These are phyloP conservation scores for Drosophila ustulata DNA, from an alignment of 2,888 invertebrate genomes.

Conservation along the genomic window DNA sequence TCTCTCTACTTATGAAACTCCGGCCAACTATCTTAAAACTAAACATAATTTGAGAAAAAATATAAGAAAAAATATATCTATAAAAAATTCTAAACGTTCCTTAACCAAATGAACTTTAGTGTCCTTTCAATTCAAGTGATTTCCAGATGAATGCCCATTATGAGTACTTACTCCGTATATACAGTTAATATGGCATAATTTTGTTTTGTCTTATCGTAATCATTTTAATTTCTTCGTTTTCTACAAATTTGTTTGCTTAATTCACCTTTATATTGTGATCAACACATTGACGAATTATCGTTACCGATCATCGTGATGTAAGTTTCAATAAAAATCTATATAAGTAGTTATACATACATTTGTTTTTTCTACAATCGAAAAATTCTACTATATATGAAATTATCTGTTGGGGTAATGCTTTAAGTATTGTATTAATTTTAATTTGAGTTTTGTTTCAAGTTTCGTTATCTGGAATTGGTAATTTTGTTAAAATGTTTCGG, in stretches of 20 bases:
- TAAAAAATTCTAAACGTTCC: not conserved
- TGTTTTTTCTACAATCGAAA: conserved; percentile 66
- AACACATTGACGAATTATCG: conserved; percentile 15
- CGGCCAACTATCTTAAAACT: not conserved
- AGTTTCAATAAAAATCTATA: conserved; percentile 69
- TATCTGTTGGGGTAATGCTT: conserved; percentile 37
- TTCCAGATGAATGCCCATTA: conserved; percentile 37
- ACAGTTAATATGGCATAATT: conserved; percentile 38
- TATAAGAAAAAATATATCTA: too few species aligned
- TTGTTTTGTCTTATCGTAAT: conserved; percentile 19
- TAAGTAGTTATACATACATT: conserved; percentile 67
- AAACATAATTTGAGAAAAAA: not conserved
- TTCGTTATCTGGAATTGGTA: conserved; percentile 41
- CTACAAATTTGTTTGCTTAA: conserved; percentile 32
- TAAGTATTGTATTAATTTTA: conserved; percentile 14
- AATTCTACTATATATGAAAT: conserved; percentile 77
- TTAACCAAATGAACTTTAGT: conserved; percentile 1
- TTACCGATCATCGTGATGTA: conserved; percentile 35
- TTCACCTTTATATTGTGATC: conserved; percentile 4
- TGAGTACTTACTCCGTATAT: conserved; percentile 58
- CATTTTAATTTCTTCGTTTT: conserved; percentile 16
- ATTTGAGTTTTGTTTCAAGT: conserved; percentile 31
- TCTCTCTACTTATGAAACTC: not conserved
- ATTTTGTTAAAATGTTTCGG: conserved; percentile 72
- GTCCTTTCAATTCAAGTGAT: not conserved